These are phyloP conservation scores for Oncopodura yosiiana DNA, from an alignment of 1,140 invertebrate species.

Conservation along the genomic window DNA sequence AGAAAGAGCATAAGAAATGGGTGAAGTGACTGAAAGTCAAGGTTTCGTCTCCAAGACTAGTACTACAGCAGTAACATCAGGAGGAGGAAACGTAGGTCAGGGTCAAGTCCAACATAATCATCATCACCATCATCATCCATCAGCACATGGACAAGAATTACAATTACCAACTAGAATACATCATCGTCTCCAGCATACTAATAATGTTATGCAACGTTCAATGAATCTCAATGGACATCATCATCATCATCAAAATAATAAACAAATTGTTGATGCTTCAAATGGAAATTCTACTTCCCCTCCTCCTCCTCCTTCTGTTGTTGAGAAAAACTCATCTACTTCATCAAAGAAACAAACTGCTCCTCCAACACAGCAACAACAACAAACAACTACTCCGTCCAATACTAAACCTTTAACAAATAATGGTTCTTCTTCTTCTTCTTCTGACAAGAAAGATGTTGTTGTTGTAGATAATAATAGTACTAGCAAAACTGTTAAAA, in stretches of 20 bases:
- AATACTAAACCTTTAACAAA: too few species aligned
- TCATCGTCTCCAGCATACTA: not conserved
- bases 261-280: too few species aligned
- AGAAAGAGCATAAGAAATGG: too few species aligned
- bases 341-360: not conserved
- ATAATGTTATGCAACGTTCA: too few species aligned
- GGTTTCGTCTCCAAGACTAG: conserved; percentile 6
- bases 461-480: not conserved
- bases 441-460: not conserved
- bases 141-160: not conserved
- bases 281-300: too few species aligned
- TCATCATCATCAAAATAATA: not conserved
- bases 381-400: too few species aligned
- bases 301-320: too few species aligned
- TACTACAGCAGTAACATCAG: too few species aligned
- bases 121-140: not conserved
- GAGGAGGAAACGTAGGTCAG: not conserved
- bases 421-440: too few species aligned
- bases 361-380: not conserved
- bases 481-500: too few species aligned
- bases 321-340: too few species aligned
- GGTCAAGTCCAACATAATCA: not conserved
- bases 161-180: not conserved
- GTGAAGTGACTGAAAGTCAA: conserved; percentile 13
- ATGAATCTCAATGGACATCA: not conserved